Evolutionary conservation across 1,140 invertebrate species (phyloP), one percentile per base, ranked within the genome.

Genomic region (Diuraphis noxia): DNA sequence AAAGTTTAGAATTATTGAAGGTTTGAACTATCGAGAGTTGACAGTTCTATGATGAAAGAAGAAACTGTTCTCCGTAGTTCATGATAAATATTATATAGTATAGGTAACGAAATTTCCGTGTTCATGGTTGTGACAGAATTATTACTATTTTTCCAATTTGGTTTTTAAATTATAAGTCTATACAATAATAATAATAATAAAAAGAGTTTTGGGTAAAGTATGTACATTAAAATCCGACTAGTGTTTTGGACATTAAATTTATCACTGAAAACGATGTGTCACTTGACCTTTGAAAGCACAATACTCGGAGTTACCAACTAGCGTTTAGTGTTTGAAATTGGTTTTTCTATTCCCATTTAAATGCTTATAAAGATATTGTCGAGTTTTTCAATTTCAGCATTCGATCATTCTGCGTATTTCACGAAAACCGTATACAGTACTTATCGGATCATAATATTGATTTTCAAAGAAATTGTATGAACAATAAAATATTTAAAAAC

Each of bases 191-290:
- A 79, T 79, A 36, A 36, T 72, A 72, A 19, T 7, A 79, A 79
- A 36, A 38, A 36, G 13, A 36, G 79, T 79, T n/a, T 49, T 49
- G 46, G 46, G 72, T 82, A 41, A 17, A 82, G 36, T 25, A 23
- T 38, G 36, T 81, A 81, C 79, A 40, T 40, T 81, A 81, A 81
- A 41, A 82, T 30, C 23, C 9, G 38, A 38, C 38, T 82, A 23
- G 81, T 82, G 81, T 82, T 82, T 82, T 82, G 23, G 81, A 82
- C 81, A 82, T 30, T 41, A 25, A 82, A 82, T 82, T 82, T 82
- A 41, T 82, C 25, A 82, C 38, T 82, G 40, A 41, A 82, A 82
- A 41, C 25, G 81, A 41, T 41, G 38, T 82, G 81, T 82, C 81
- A 41, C 81, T 82, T 41, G 81, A 82, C 81, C 81, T 41, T 82